Base-by-base conservation (phyloP, 2,888 invertebrate species). In the Nebria salina region DNA sequence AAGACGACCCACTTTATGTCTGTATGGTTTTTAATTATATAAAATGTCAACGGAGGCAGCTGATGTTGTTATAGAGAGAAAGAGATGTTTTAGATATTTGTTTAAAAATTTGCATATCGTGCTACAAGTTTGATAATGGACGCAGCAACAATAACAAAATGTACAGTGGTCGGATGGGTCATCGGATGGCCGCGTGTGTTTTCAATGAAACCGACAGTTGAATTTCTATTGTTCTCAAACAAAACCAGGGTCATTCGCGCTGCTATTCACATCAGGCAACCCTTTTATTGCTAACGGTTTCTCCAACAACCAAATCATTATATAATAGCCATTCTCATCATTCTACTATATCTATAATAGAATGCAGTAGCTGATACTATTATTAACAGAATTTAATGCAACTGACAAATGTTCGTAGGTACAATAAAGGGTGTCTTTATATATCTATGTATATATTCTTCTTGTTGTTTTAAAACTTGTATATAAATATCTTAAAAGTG, bases 141-240 rank as follows among this genome's bases (percentile, higher is more conserved):
- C 13, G n/a, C 15, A 26, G 25, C 70, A 70, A 70, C 25, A 34
- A 70, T 70, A 13, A 4, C 70, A 70, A 20, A 70, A 66, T 70
- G 26, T 5, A 25, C 70, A 70, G 13, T 70, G 70, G 70, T 54
- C 20, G 15, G 70, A 70, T 34, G 70, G 54, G 54, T 54, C 54
- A 70, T 11, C 70, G 70, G 70, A 70, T 34, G 70, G 34, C 7
- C 70, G 70, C 70, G 15, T 70, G 68, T 68, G 8, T 13, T 70
- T 13, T 70, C 26, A 70, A 70, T 70, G 70, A 70, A 70, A 34
- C 70, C 20, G 70, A 70, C 70, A 70, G 70, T 70, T 70, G 34
- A 70, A 70, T 70, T 34, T 26, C 25, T 15, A 70, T 70, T 70
- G 70, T 70, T 70, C 70, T 70, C 34, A 25, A 70, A 34, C 70